Evolutionary conservation across 2,797 vertebrate species (phyloP), one percentile per base, ranked within the genome.

Genomic region (Chromis chromis): DNA sequence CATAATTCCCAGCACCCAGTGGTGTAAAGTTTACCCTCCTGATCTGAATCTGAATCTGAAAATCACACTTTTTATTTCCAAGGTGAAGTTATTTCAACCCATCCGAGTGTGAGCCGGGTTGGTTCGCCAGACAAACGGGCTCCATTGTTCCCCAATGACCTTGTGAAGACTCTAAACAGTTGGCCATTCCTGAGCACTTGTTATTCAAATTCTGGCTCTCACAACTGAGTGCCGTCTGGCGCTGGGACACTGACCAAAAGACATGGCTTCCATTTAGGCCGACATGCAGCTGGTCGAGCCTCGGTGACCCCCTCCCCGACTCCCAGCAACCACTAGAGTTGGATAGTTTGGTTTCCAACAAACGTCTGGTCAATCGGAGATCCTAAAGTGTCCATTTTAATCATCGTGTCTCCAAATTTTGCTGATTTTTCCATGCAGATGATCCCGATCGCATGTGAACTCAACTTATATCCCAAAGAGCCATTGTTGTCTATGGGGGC

Each of bases 161-260:
- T 87, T 88, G 81, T 60, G 67, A 74, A 80, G 84, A 72, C 83
- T 86, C 86, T 61, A 86, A 92, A 92, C 90, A 92, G 89, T 92
- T 91, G 88, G 87, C 44, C 86, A 82, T 89, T 94, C 88, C 84
- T 76, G 50, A 86, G 84, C 84, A 85, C 86, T 94, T 94, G 89
- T 91, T 88, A 93, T 93, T 93, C 88, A 93, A 91, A 93, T 92
- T 88, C 63, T 81, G 84, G 84, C 86, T 90, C 77, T 90, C 72
- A 39, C 75, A 75, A 54, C 67, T 40, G 84, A 82, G 89, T 54
- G 84, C 85, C 79, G 78, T 87, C 87, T 89, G 88, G 73, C 67
- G 81, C 71, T 67, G 86, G 86, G 79, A 70, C 62, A 52, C 74
- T 27, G 83, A 90, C 86, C 90, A 88, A 82, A 81, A 72, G 58